Conservation (phyloP, 1,140 invertebrate genomes). For the Lordiphosa mommai region DNA sequence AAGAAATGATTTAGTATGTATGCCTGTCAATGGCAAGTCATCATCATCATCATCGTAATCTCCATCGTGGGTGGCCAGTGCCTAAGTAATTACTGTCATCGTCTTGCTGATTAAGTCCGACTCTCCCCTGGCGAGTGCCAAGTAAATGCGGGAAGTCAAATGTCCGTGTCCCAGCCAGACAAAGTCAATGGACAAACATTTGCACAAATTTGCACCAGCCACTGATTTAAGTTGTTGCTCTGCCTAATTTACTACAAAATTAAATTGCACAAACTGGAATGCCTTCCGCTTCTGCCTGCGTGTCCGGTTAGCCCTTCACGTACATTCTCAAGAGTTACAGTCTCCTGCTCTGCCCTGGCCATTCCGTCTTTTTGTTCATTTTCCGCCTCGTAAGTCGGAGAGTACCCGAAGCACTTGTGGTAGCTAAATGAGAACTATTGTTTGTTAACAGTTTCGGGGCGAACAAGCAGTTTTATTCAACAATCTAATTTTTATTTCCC, state of each 20-base stretch:
- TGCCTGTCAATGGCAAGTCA: background rate
- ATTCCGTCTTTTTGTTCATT: slow-evolving; percentile 47
- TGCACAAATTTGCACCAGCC: slow-evolving; percentile 41
- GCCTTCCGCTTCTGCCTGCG: slow-evolving; percentile 28
- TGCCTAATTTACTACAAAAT: slow-evolving; percentile 60
- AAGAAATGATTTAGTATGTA: background rate
- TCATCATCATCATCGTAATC: background rate
- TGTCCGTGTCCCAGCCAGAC: background rate
- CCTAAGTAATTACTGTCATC: slow-evolving; percentile 1
- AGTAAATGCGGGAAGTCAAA: slow-evolving; percentile 1
- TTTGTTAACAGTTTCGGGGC: slow-evolving; percentile 42
- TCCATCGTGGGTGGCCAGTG: no score
- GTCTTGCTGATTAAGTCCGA: slow-evolving; percentile 2
- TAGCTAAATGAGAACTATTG: slow-evolving; percentile 58
- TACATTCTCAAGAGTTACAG: slow-evolving; percentile 1
- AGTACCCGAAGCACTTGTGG: slow-evolving; percentile 44
- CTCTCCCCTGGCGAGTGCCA: background rate
- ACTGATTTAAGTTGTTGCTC: slow-evolving; percentile 40
- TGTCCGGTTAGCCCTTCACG: slow-evolving; percentile 19
- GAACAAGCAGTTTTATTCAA: slow-evolving; percentile 42
- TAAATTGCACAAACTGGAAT: slow-evolving; percentile 47
- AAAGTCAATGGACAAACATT: slow-evolving; percentile 25
- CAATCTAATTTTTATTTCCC: slow-evolving; percentile 38
- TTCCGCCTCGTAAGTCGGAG: slow-evolving; percentile 48
- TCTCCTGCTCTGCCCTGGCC: background rate